Conservation (phyloP, 2,888 invertebrate species). For the Drosophila flavopinicola region DNA sequence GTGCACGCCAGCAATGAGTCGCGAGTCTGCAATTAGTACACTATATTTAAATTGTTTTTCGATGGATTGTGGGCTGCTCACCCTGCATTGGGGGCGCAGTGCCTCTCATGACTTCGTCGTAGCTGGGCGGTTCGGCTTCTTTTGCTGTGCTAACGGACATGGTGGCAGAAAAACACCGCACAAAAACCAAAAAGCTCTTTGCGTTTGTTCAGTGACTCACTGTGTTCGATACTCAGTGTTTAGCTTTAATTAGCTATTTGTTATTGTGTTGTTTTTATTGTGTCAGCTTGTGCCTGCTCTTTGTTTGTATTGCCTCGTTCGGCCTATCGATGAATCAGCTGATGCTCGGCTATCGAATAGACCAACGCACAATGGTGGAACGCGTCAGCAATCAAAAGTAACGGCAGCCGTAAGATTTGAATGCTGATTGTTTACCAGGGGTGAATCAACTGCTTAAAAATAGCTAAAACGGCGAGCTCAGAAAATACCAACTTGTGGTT, state of each 20-base stretch:
- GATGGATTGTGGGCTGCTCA: slow-evolving; percentile 10
- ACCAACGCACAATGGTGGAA: not conserved
- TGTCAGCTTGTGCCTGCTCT: slow-evolving; percentile 27
- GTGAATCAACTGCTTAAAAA: not conserved
- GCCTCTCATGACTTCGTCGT: slow-evolving; percentile 84
- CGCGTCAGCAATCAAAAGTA: not conserved
- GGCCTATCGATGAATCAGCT: slow-evolving; percentile 52
- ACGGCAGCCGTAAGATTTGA: not conserved
- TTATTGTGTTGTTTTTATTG: slow-evolving; percentile 31
- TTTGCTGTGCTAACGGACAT: slow-evolving; percentile 48
- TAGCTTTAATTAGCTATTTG: slow-evolving; percentile 21
- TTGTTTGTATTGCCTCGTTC: slow-evolving; percentile 31
- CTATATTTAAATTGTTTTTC: not conserved
- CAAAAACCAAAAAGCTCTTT: slow-evolving; percentile 4
- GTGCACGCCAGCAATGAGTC: slow-evolving; percentile 64
- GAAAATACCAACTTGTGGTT: no score
- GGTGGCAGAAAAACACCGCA: slow-evolving; percentile 6
- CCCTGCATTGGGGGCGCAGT: slow-evolving; percentile 43
- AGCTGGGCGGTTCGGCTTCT: slow-evolving; percentile 86
- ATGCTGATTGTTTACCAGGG: not conserved
- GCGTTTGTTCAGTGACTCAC: slow-evolving; percentile 31
- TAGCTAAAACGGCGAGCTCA: not conserved
- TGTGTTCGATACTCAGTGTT: slow-evolving; percentile 8
- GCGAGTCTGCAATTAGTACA: slow-evolving; percentile 46
- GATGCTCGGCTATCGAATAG: slow-evolving; percentile 33